Base-by-base conservation (phyloP, 2,888 invertebrate species). In the Periphyllus acericola region DNA sequence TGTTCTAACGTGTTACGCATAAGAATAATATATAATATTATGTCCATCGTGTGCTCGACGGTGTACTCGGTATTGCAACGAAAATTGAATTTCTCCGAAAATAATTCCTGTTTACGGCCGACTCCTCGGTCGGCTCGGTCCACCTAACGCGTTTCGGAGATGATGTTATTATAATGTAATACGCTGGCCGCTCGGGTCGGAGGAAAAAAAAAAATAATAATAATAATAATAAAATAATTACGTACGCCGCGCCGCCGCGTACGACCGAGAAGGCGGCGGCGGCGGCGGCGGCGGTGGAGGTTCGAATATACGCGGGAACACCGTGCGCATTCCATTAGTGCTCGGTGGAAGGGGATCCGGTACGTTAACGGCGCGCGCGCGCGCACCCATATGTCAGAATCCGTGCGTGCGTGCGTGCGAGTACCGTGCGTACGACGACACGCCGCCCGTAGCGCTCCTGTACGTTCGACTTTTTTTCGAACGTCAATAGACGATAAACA, bases 261-360 rank as follows among this genome's bases (percentile, higher is more conserved):
- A 46, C 46, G 3, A 46, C 60, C 60, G 25, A 25, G 46, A 11
- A 46, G 60, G 46, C 14, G 46, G 14, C 3, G 40, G 8, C 40
- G 40, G 8, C 14, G 46, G 14, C 14, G 14, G 14, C 46, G 46
- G 46, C 29, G 68, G 29, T n/a, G 32, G 36, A 3, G 52, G 25
- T 83, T 83, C n/a, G 52, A 83, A 83, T 83, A 83, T 72, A 19
- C 83, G 52, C 83, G 83, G 83, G 83, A 83, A 83, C n/a, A n/a
- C 29, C 1, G 17, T 8, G 29, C 80, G 78, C 78, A 78, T 78
- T 78, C 78, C 46, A 78, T 52, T 21, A 52, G 52, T 52, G 40
- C n/a, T 14, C 21, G 52, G 60, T 60, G 60, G 60, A 60, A 21
- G 21, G 60, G 60, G 60, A 60, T 60, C 46, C 60, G 55, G 19